Base-by-base conservation (phyloP, 2,888 invertebrate genomes). In the Lasioglossum oenotherae region DNA sequence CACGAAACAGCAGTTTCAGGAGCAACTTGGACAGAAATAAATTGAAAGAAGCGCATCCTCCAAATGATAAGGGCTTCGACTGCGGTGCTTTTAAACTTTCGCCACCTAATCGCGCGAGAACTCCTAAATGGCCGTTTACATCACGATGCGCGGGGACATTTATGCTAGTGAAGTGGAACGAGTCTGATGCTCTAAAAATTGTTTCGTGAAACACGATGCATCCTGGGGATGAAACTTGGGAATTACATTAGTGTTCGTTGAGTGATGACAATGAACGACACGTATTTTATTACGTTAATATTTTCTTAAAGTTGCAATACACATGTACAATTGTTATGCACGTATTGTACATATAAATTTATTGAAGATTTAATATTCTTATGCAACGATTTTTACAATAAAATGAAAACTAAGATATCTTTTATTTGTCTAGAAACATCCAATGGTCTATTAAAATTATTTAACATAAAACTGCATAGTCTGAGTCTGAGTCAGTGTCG, bases 41-140 rank as follows among this genome's bases (percentile, higher is more conserved):
- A 81, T 81, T 81, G 79, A 81, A 81, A 72, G 72, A 64, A 64
- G 79, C 23, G 31, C 38, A 41, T 44, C 16, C 73, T 23, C n/a
- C 31, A 31, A 16, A 60, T 44, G 35, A 72, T 60, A 57, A 79
- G 57, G 78, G 72, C 78, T 78, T 73, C 72, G 79, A 79, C 60
- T 64, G 72, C 27, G 60, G 16, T 60, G 60, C 81, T 78, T 64
- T 81, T 72, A 73, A 81, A 81, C 79, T 81, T 81, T 81, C 49
- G 38, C 60, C 71, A 73, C 57, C 72, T 73, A 73, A 35, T 46
- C 64, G 49, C 49, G 23, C 27, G 64, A 41, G 49, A 78, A 64
- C 79, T 78, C 46, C 60, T 60, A 60, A 79, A 79, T 73, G 60
- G 46, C 19, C 73, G 44, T 38, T 72, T 60, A 49, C 19, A 31